Base-by-base conservation (phyloP, 2,888 invertebrate species). In the Xanthostigma xanthostigma region DNA sequence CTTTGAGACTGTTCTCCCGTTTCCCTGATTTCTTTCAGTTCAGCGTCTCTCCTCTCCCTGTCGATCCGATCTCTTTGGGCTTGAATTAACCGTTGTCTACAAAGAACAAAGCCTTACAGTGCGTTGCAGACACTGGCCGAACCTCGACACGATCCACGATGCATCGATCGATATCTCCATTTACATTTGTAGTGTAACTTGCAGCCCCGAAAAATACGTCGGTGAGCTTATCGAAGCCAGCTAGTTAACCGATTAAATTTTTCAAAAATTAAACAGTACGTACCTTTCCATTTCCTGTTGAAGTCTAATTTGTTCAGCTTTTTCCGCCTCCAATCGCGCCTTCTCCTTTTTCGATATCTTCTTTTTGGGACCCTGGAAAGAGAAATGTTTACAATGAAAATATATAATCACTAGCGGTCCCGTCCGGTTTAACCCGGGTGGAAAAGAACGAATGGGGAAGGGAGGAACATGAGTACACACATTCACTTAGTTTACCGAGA, bases 291-390 rank as follows among this genome's bases (percentile, higher is more conserved):
- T 64, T 54, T 69, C 69, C 64, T 64, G 62, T 60, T 69, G 68
- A 42, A 67, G 62, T 46, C 69, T 63, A 34, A 66, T 51, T 44
- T 68, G 50, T 53, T 70, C 70, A 8, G 65, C 66, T 51, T 64
- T 65, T 53, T 68, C 68, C 17, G 65, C 66, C 55, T 68, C 68
- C 6, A 68, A 52, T 8, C 64, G 61, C 0, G 64, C 65, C 56
- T 64, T 66, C 50, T 69, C 68, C 55, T 68, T 68, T 56, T 70
- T 70, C 2, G 67, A 63, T 6, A 70, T 56, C 55, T 70, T 70
- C 59, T 70, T 68, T 53, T 68, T 69, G 34, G 51, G 48, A 13
- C 39, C 48, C 51, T 49, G 38, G 45, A 40, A 49, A 36, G n/a
- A 37, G 8, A 44, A 44, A 44, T 44, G 35, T 36, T 6, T 6